A percentile compares a stretch with the other conserved stretches of the same genome.
Evolutionary conservation across 2,888 invertebrate genomes (phyloP).

Genomic region (Caradrina clavipalpis): DNA sequence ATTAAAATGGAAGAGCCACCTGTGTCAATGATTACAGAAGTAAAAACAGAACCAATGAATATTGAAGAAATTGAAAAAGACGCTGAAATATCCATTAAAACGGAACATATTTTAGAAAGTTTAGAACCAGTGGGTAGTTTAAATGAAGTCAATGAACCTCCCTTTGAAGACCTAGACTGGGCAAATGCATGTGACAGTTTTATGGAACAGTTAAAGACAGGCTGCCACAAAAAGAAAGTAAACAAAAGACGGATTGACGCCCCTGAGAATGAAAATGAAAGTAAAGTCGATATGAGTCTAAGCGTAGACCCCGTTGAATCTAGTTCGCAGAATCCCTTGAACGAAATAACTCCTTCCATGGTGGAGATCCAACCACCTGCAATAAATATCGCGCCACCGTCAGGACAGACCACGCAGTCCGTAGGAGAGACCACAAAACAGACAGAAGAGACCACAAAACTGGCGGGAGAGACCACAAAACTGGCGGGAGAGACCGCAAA

Average conservation of each 20-base stretch:
- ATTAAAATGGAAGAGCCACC: slow-evolving; percentile 92
- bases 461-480: neutral
- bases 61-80: slow-evolving; percentile 92
- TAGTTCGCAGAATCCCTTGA: slow-evolving; percentile 37
- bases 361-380: slow-evolving; percentile 28
- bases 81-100: slow-evolving; percentile 86
- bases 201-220: slow-evolving; percentile 93
- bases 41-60: slow-evolving; percentile 93
- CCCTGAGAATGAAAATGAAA: slow-evolving; percentile 72
- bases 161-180: slow-evolving; percentile 90
- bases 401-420: neutral
- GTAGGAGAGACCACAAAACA: slow-evolving; percentile 4
- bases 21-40: slow-evolving; percentile 89
- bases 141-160: slow-evolving; percentile 48
- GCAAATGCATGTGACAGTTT: slow-evolving; percentile 94
- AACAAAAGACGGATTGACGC: slow-evolving; percentile 87
- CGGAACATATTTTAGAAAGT: slow-evolving; percentile 76
- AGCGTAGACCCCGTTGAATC: slow-evolving; percentile 43
- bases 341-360: slow-evolving; percentile 44
- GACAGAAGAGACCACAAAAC: neutral
- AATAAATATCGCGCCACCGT: neutral
- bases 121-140: slow-evolving; percentile 65
- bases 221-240: slow-evolving; percentile 90
- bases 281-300: slow-evolving; percentile 60
- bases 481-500: neutral